phyloP scores from a whole-genome alignment of 2,113 vertebrate species.

The Lepus europaeus region DNA sequence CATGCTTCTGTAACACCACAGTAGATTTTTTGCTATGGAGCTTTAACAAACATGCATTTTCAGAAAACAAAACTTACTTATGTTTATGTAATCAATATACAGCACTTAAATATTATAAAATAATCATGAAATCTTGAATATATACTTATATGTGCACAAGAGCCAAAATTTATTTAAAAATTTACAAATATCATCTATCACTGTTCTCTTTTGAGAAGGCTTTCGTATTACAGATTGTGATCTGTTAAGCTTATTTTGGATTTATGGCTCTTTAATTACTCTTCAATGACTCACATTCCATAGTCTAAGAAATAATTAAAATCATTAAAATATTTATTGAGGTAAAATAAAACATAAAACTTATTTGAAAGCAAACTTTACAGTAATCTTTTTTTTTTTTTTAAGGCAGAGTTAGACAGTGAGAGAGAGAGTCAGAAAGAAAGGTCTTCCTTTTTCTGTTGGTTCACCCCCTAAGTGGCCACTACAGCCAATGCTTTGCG shows the following conservation, averaged over 20 bases:
- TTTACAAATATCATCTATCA: not conserved
- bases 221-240: not conserved
- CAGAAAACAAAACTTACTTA: not conserved
- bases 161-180: not conserved
- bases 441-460: too few relatives aligned
- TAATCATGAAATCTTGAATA: not conserved
- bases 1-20: not conserved
- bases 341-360: not conserved
- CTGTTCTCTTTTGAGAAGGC: not conserved
- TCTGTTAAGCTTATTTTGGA: not conserved
- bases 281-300: not conserved
- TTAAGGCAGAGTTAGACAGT: too few relatives aligned
- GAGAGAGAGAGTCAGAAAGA: too few relatives aligned
- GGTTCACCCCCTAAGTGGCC: too few relatives aligned
- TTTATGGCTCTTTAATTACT: constrained; percentile 27
- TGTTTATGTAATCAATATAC: not conserved
- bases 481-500: too few relatives aligned
- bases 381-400: not conserved
- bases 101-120: not conserved
- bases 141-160: not conserved
- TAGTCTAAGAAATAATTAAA: constrained; percentile 23
- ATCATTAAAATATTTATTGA: constrained; percentile 59
- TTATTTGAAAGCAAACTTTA: not conserved
- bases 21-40: not conserved
- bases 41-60: not conserved